phyloP scores from a whole-genome alignment of 1,140 invertebrate species.

The Mactra quadrangularis region DNA sequence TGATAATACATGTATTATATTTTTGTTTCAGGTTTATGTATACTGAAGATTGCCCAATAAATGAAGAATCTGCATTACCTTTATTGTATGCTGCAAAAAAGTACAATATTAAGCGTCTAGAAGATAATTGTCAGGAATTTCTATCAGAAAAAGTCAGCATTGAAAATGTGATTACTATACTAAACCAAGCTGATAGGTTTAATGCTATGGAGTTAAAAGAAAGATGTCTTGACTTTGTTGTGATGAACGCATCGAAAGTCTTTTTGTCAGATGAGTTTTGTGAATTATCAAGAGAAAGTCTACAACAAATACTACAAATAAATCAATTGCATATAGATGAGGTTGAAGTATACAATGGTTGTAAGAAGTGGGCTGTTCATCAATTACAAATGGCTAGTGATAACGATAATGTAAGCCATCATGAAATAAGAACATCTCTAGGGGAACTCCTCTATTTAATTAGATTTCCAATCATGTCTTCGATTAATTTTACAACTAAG shows the following conservation, averaged over 20 bases:
- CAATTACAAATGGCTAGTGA: background rate
- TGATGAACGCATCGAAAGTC: constrained; percentile 7
- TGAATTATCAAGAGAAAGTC: constrained; percentile 12
- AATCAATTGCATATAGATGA: constrained; percentile 20
- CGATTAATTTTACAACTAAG: background rate
- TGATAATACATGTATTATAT: too few species aligned
- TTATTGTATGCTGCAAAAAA: constrained; percentile 93
- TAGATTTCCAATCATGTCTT: constrained; percentile 25
- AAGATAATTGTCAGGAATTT: constrained; percentile 91
- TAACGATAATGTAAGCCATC: background rate
- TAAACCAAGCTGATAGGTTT: constrained; percentile 60
- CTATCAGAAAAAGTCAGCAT: constrained; percentile 89
- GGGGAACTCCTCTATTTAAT: constrained; percentile 30
- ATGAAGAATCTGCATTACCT: constrained; percentile 91
- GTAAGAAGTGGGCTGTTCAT: constrained; percentile 8
- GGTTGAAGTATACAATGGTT: constrained; percentile 8
- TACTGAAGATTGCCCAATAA: constrained; percentile 82
- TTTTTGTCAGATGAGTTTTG: constrained; percentile 26
- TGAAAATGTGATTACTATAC: constrained; percentile 88
- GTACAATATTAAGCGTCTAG: constrained; percentile 90
- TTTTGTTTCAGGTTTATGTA: constrained; percentile 62
- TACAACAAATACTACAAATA: background rate
- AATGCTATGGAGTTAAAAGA: constrained; percentile 48
- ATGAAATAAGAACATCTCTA: background rate
- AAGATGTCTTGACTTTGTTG: constrained; percentile 48